Evolutionary conservation across 1,140 invertebrate genomes (phyloP).

Genomic region (Bombyx mori): ASM3026992v2 NC_085113.1:11938501-11939000

Average conservation of each 20-base stretch:
- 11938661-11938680: slow-evolving; percentile 3
- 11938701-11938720: slow-evolving; percentile 1
- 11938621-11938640: not conserved
- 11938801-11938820: slow-evolving; percentile 31
- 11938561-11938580: no score
- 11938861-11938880: slow-evolving; percentile 4
- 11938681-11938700: slow-evolving; percentile 27
- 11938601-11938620: no score
- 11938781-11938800: slow-evolving; percentile 31
- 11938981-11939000: slow-evolving; percentile 94
- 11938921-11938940: slow-evolving; percentile 2
- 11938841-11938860: slow-evolving; percentile 68
- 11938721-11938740: slow-evolving; percentile 42
- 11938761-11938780: slow-evolving; percentile 50
- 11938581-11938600: no score
- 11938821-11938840: slow-evolving; percentile 40
- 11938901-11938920: no score
- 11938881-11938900: no score
- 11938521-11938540: no score
- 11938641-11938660: slow-evolving; percentile 32
- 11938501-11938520: no score
- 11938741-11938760: slow-evolving; percentile 60
- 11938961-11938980: slow-evolving; percentile 80
- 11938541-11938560: no score
- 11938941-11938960: slow-evolving; percentile 17